Evolutionary conservation across 2,113 vertebrate genomes (phyloP).

Genomic region (Carlito syrichta): DNA sequence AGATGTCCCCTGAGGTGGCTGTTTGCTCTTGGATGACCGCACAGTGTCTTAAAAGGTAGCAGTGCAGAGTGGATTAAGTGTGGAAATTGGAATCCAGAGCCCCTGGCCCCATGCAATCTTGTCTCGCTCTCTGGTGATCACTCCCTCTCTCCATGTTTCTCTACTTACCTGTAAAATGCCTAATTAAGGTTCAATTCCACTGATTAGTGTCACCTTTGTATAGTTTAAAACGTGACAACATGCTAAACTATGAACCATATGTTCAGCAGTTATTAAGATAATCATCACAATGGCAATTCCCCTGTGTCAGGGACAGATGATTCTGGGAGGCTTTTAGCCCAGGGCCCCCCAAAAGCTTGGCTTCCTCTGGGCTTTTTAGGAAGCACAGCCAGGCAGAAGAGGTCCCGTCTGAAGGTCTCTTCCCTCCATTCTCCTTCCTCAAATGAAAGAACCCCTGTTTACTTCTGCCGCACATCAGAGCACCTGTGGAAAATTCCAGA

Average conservation of each 20-base stretch:
- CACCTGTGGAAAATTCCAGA: neutral
- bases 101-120: fast-evolving
- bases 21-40: neutral
- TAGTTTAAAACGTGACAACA: fast-evolving
- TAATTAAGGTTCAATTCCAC: fast-evolving
- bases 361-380: neutral
- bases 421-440: neutral
- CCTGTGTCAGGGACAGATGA: neutral
- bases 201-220: neutral
- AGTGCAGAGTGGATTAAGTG: fast-evolving
- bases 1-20: fast-evolving
- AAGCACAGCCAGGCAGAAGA: no score
- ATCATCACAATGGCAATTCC: fast-evolving
- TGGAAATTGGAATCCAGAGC: fast-evolving
- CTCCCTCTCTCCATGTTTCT: neutral
- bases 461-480: neutral
- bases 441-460: neutral
- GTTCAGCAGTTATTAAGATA: neutral
- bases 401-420: fast-evolving
- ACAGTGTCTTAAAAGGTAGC: fast-evolving
- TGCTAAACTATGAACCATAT: neutral
- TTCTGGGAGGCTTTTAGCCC: neutral
- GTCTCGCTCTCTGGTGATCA: fast-evolving
- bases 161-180: fast-evolving
- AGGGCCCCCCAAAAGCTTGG: neutral